Evolutionary conservation across 2,888 invertebrate genomes (phyloP).

Genomic region (Sesia apiformis): DNA sequence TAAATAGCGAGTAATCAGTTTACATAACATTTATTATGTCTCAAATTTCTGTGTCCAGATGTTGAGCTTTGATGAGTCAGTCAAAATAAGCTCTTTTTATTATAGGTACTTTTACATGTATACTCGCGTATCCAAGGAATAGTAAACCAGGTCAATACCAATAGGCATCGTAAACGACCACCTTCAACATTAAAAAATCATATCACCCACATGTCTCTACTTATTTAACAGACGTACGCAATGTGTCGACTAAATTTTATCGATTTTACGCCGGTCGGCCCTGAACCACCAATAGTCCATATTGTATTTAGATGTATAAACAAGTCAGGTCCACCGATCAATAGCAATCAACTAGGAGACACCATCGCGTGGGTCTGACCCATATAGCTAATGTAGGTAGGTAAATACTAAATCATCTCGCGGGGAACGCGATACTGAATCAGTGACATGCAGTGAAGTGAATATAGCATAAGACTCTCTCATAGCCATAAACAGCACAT

Average conservation of each 20-base stretch:
- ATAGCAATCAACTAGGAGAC: slow-evolving; percentile 37
- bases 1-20: too few relatives aligned
- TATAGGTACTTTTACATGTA: too few relatives aligned
- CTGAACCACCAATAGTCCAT: slow-evolving; percentile 29
- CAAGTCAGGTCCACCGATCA: slow-evolving; percentile 31
- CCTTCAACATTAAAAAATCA: neutral
- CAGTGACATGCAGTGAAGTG: neutral
- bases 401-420: neutral
- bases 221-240: slow-evolving; percentile 10
- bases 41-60: too few relatives aligned
- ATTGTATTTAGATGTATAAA: slow-evolving; percentile 44
- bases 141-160: too few relatives aligned
- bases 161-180: neutral
- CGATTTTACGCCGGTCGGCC: slow-evolving; percentile 37
- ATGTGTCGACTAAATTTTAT: slow-evolving; percentile 22
- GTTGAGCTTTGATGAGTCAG: too few relatives aligned
- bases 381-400: slow-evolving; percentile 4
- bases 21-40: too few relatives aligned
- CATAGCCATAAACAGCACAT: too few relatives aligned
- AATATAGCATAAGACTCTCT: neutral
- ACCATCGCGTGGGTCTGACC: slow-evolving; percentile 14
- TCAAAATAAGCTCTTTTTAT: too few relatives aligned
- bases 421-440: neutral
- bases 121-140: too few relatives aligned
- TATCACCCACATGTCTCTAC: neutral